Conservation (phyloP, 2,888 invertebrate species). For the Myopa tessellatipennis region DNA sequence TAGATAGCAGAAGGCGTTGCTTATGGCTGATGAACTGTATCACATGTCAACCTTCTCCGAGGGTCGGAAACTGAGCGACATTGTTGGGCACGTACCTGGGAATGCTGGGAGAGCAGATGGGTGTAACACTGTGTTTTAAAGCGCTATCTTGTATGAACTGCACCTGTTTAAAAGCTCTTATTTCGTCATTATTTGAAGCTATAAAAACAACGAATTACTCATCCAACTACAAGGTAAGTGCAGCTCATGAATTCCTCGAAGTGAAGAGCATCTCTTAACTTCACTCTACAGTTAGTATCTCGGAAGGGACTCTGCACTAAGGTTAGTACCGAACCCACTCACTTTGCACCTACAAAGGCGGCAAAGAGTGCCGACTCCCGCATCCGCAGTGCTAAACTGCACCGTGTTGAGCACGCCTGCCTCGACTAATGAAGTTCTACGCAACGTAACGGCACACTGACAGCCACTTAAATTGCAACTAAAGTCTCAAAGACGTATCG, state of each 20-base stretch:
- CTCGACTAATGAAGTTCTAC: constrained; percentile 26
- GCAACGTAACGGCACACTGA: constrained; percentile 11
- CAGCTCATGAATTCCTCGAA: not conserved
- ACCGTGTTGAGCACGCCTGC: not conserved
- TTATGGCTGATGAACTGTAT: not conserved
- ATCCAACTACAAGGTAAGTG: constrained; percentile 6
- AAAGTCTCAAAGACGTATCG: constrained; percentile 20
- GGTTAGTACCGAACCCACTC: not conserved
- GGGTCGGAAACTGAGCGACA: no score
- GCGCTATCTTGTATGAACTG: no score
- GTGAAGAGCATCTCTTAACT: not conserved
- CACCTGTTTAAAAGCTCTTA: not conserved
- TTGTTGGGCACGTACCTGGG: no score
- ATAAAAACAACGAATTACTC: not conserved
- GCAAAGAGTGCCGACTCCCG: not conserved
- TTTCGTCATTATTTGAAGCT: not conserved
- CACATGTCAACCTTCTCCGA: not conserved
- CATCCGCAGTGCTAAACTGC: not conserved
- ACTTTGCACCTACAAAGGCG: not conserved
- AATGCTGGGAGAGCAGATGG: no score
- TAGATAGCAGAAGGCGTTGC: not conserved
- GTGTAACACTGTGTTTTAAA: not conserved
- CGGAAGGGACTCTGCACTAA: not conserved
- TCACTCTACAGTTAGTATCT: not conserved
- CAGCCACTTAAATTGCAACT: constrained; percentile 34